A percentile compares a stretch with the other conserved stretches of the same genome.
Conservation (phyloP, 2,888 invertebrate species). For the Mesorhabditis spiculigera region DNA sequence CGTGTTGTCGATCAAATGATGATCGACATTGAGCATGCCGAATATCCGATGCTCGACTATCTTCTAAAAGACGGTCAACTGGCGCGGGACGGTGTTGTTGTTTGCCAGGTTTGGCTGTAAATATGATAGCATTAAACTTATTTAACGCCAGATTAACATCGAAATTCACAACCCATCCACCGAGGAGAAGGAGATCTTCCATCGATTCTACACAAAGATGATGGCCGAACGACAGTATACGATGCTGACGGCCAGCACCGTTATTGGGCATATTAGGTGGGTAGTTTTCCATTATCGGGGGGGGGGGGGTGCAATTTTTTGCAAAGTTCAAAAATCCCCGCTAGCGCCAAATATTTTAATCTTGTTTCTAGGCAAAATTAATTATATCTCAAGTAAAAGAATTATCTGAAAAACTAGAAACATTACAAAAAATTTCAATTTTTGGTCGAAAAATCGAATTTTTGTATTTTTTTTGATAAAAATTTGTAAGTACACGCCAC, state of each 20-base stretch:
- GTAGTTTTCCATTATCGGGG: neutral
- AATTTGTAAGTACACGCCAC: too few relatives aligned
- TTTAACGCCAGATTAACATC: conserved; percentile 13
- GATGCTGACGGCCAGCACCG: neutral
- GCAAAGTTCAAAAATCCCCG: too few relatives aligned
- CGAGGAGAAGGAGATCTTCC: conserved; percentile 6
- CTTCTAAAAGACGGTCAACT: conserved; percentile 24
- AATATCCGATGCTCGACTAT: conserved; percentile 29
- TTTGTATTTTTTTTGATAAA: too few relatives aligned
- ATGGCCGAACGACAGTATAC: conserved; percentile 13
- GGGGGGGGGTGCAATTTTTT: too few relatives aligned
- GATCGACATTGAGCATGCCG: conserved; percentile 37
- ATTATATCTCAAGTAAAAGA: too few relatives aligned
- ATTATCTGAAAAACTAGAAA: too few relatives aligned
- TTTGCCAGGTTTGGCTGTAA: conserved; percentile 25
- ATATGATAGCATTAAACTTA: neutral
- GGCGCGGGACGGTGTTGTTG: conserved; percentile 19
- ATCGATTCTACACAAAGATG: conserved; percentile 6
- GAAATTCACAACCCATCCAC: conserved; percentile 13
- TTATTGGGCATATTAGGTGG: conserved; percentile 2
- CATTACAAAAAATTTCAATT: too few relatives aligned
- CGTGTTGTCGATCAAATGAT: conserved; percentile 28
- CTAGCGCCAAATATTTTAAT: too few relatives aligned
- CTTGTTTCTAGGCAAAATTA: too few relatives aligned
- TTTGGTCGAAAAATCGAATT: too few relatives aligned